These are phyloP conservation scores for Hypolimnas misippus DNA, from an alignment of 2,888 invertebrate genomes.

Conservation along the genomic window DNA sequence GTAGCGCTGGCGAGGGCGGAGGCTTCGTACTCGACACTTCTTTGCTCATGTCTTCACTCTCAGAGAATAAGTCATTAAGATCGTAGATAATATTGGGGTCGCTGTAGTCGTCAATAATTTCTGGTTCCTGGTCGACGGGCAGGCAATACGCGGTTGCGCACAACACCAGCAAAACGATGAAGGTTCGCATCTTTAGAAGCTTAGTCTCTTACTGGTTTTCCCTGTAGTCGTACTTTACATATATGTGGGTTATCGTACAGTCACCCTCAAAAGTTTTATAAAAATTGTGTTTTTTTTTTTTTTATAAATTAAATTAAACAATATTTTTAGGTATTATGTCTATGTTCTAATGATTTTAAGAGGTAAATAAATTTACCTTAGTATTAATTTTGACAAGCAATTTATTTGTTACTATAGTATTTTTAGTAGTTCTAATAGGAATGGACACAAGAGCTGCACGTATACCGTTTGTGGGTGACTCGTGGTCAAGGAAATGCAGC, in stretches of 20 bases:
- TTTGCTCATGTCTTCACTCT: neutral
- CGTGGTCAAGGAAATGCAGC: neutral
- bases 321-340: too few relatives aligned
- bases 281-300: neutral
- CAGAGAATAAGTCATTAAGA: neutral
- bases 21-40: neutral
- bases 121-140: neutral
- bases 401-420: too few relatives aligned
- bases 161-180: constrained; percentile 30
- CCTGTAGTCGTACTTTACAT: constrained; percentile 39
- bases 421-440: too few relatives aligned
- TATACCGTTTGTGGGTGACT: neutral
- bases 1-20: constrained; percentile 9
- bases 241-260: constrained; percentile 45
- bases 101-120: neutral
- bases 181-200: constrained; percentile 39
- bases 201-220: constrained; percentile 44
- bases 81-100: neutral
- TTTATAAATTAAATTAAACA: neutral
- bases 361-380: too few relatives aligned
- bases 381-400: too few relatives aligned
- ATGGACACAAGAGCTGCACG: too few relatives aligned
- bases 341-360: too few relatives aligned
- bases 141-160: constrained; percentile 27
- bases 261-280: constrained; percentile 20